Conservation (phyloP, 2,113 vertebrate genomes). For the Dromaius novaehollandiae region DNA sequence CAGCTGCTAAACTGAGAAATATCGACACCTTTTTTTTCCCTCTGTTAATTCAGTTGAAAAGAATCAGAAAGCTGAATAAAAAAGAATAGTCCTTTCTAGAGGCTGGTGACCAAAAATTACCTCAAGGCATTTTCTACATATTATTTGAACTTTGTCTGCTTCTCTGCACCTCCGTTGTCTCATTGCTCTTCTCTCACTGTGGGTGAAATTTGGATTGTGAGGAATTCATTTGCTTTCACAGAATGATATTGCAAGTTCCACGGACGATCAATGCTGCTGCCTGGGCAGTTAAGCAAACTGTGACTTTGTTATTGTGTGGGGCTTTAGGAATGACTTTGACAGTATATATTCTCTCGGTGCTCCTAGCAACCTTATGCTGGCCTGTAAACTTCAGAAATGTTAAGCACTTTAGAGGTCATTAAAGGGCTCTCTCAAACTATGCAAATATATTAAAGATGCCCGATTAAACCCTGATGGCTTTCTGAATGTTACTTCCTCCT, state of each 20-base stretch:
- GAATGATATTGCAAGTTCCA: background rate
- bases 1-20: background rate
- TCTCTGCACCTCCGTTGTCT: background rate
- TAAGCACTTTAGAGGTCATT: background rate
- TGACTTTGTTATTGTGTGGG: background rate
- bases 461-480: background rate
- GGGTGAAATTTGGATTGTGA: background rate
- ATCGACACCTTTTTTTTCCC: background rate
- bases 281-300: background rate
- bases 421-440: background rate
- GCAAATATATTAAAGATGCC: background rate
- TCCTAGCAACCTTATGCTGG: background rate
- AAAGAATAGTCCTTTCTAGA: background rate
- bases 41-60: background rate
- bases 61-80: background rate
- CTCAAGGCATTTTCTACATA: background rate
- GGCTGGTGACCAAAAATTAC: background rate
- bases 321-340: background rate
- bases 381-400: background rate
- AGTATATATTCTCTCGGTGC: background rate
- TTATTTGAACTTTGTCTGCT: background rate
- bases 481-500: background rate
- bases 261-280: background rate
- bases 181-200: background rate
- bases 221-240: background rate